Conservation (phyloP, 2,888 invertebrate species). For the Drosophila nr. fundita region DNA sequence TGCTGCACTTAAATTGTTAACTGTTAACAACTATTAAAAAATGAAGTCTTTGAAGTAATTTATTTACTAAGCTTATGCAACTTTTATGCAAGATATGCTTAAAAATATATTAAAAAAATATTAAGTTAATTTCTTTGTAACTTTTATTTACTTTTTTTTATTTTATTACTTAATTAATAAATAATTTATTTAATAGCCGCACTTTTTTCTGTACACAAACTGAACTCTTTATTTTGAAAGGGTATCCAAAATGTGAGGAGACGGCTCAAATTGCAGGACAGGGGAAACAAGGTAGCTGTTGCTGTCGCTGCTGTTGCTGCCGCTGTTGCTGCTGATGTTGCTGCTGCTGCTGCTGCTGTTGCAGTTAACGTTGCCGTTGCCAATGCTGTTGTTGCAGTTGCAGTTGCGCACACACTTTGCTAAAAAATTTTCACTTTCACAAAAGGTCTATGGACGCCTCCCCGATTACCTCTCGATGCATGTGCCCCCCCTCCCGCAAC, state of each 20-base stretch:
- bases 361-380: conserved; percentile 20
- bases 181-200: not conserved
- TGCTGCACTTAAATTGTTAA: not conserved
- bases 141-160: not conserved
- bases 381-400: conserved; percentile 30
- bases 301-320: not conserved
- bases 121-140: not conserved
- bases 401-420: conserved; percentile 52
- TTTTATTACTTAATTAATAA: not conserved
- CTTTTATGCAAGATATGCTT: not conserved
- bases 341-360: not conserved
- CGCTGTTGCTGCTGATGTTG: not conserved
- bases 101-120: not conserved
- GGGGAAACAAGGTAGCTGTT: conserved; percentile 46
- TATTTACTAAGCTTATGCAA: fast-evolving
- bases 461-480: conserved; percentile 41
- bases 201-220: not conserved
- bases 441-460: conserved; percentile 81
- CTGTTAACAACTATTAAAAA: not conserved
- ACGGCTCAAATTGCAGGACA: conserved; percentile 13
- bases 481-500: not conserved
- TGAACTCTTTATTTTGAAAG: conserved; percentile 21
- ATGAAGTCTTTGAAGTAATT: not conserved
- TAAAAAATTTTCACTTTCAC: conserved; percentile 83
- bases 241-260: conserved; percentile 36